Evolutionary conservation across 1,140 invertebrate species (phyloP).

Genomic region (Musca domestica): DNA sequence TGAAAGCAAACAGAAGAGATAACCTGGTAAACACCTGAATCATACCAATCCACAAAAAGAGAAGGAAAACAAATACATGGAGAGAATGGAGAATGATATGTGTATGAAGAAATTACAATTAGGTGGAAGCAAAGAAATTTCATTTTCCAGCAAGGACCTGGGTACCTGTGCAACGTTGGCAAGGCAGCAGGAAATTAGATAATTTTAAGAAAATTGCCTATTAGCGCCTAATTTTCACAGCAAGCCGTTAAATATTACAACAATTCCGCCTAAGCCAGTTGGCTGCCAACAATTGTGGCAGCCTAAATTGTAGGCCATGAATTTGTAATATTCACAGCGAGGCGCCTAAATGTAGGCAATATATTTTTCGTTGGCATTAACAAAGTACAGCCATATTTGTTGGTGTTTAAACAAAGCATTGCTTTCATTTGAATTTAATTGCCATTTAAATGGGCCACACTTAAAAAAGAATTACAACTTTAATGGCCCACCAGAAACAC

Average conservation of each 20-base stretch:
- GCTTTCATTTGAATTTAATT: conserved; percentile 14
- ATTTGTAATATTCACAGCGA: conserved; percentile 5
- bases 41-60: background rate
- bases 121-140: background rate
- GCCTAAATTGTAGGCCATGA: conserved; percentile 10
- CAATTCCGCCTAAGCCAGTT: no score
- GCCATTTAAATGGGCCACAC: conserved; percentile 8
- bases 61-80: background rate
- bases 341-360: conserved; percentile 6
- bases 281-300: no score
- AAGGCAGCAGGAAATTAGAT: background rate
- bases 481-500: no score
- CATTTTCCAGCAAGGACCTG: no score
- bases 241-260: background rate
- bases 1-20: no score
- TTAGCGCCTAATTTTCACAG: conserved; percentile 14
- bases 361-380: background rate
- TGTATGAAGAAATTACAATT: background rate
- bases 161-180: no score
- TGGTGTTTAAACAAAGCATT: no score
- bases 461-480: conserved; percentile 22
- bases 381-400: no score
- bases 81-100: background rate
- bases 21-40: no score
- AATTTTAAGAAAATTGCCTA: conserved; percentile 18